Evolutionary conservation across 2,888 invertebrate genomes (phyloP).

Genomic region (Geophilus truncorum): DNA sequence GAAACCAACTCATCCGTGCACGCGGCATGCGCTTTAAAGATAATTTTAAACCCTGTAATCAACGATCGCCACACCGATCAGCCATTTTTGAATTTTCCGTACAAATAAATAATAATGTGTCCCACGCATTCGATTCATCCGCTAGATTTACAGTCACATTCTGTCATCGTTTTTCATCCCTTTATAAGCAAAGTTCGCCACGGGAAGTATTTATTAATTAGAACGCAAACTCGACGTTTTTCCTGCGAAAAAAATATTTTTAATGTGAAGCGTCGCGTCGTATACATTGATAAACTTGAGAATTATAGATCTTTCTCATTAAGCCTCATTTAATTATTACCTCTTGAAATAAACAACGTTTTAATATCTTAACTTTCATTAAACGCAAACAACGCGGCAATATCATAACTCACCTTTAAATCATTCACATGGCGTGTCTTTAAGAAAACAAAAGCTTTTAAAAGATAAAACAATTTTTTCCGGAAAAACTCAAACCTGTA

Average conservation of each 20-base stretch:
- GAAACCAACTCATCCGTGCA: too few relatives aligned
- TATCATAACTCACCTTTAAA: not conserved
- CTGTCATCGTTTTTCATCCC: not conserved
- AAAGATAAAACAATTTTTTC: too few relatives aligned
- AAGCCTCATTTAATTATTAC: not conserved
- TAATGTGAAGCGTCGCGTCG: not conserved
- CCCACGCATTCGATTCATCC: not conserved
- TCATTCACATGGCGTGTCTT: too few relatives aligned
- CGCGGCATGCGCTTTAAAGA: not conserved
- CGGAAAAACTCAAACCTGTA: too few relatives aligned
- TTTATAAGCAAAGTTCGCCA: not conserved
- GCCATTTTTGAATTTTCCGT: not conserved
- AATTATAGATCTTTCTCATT: not conserved
- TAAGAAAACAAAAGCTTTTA: too few relatives aligned
- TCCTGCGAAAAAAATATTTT: too few relatives aligned
- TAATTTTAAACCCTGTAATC: not conserved
- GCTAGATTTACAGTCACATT: not conserved
- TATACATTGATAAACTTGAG: not conserved
- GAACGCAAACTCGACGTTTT: not conserved
- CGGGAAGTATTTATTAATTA: conserved; percentile 2
- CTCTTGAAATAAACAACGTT: not conserved
- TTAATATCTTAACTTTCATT: not conserved
- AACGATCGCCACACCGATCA: not conserved
- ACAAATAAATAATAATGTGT: not conserved
- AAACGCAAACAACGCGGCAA: not conserved